Base-by-base conservation (phyloP, 2,113 vertebrate species). In the Machaerirhynchus nigripectus region DNA sequence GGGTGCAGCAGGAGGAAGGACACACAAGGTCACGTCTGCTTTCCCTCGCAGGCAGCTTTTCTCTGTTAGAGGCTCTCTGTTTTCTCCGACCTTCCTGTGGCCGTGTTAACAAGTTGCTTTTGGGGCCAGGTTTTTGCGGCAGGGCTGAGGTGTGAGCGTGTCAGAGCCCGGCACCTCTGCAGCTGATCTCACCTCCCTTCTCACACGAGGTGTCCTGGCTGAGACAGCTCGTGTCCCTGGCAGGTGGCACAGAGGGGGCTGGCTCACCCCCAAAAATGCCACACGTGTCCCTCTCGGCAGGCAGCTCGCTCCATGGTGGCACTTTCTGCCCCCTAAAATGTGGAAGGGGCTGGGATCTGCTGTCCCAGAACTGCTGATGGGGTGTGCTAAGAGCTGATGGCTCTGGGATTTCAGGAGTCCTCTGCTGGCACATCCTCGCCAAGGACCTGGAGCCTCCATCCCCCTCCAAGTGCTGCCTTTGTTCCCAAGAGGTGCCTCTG, bases 181-280 rank as follows among this genome's bases (percentile, higher is more conserved):
- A 77, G 71, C 71, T 7, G 13, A 24, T 89, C 71, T 94, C 94
- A 94, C 90, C 70, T 95, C 75, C 47, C 76, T 91, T 74, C 67
- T 88, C 67, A n/a, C 46, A 71, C 5, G 75, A 89, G 77, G 7
- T 26, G 67, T 91, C 93, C 87, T 5, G 2, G 63, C 74, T 47
- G 50, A 77, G 33, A 76, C 84, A 93, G 80, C 89, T 74, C 40
- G 6, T 87, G 81, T 77, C 6, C 0, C 60, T 75, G 73, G 56
- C 87, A 69, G 76, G 83, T 42, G 87, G 64, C 26, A 8, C 60
- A 12, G 40, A 85, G 82, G 57, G 85, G 17, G 15, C 64, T 31
- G 73, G 23, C 57, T 87, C 57, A 59, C n/a, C 63, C 69, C 79
- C 2, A 1, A 4, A 49, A 70, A 49, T 33, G 81, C 78, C 75